These are phyloP conservation scores for Rhombomys opimus DNA, from an alignment of 2,113 vertebrate genomes.

Conservation along the genomic window DNA sequence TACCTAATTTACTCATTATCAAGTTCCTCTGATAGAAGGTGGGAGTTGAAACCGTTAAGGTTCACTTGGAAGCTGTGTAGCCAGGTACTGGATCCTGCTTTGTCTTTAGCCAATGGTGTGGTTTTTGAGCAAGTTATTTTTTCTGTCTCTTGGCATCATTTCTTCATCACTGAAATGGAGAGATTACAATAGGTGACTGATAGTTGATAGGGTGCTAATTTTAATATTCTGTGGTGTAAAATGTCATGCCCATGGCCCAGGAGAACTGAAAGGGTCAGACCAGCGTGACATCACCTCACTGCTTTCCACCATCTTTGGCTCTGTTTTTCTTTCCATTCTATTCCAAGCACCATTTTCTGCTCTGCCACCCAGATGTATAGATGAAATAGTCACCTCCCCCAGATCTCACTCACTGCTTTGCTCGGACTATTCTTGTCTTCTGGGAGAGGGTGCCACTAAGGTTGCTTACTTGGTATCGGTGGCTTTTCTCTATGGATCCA, in stretches of 20 bases:
- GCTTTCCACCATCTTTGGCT: not conserved
- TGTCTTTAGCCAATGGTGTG: not conserved
- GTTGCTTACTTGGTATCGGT: not conserved
- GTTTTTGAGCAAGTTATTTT: not conserved
- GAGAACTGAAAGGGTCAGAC: not conserved
- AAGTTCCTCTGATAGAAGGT: not conserved
- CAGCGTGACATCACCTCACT: not conserved
- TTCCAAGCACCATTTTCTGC: not conserved
- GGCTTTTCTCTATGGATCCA: not conserved
- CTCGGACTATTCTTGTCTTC: not conserved
- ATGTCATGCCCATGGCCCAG: not conserved
- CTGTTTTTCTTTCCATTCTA: not conserved
- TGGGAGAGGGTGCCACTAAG: not conserved
- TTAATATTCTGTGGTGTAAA: not conserved
- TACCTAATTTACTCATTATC: not conserved
- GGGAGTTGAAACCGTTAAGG: not conserved
- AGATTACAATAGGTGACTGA: not conserved
- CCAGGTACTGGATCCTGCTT: not conserved
- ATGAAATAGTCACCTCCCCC: not conserved
- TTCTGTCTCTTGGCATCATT: not conserved
- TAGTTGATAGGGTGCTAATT: not conserved
- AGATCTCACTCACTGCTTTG: not conserved
- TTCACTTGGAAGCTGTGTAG: not conserved
- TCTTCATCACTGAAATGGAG: not conserved
- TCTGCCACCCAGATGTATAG: not conserved